Conservation (phyloP, 2,888 invertebrate species). For the Zaprionus obscuricornis region DNA sequence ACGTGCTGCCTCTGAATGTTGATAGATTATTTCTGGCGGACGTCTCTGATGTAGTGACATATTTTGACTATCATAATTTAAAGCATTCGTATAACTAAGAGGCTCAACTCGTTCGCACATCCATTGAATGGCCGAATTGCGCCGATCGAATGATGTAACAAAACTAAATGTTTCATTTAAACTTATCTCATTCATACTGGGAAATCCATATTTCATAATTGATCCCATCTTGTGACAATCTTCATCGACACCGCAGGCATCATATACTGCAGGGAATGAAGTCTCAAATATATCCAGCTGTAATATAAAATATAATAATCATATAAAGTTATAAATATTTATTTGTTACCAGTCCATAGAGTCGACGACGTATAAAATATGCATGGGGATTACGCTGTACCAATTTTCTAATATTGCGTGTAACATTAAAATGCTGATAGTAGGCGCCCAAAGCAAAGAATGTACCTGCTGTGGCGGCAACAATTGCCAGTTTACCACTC, state of each 20-base stretch:
- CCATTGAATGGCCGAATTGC: slow-evolving; percentile 63
- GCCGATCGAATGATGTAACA: slow-evolving; percentile 68
- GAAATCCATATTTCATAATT: slow-evolving; percentile 68
- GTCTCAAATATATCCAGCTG: slow-evolving; percentile 52
- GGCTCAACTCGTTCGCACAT: slow-evolving; percentile 59
- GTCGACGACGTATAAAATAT: slow-evolving; percentile 64
- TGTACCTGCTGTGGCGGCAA: slow-evolving; percentile 65
- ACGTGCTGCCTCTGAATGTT: slow-evolving; percentile 61
- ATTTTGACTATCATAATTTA: not conserved
- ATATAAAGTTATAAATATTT: not conserved
- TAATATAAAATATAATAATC: not conserved
- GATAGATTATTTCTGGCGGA: not conserved
- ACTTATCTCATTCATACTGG: slow-evolving; percentile 68
- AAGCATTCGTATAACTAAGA: not conserved
- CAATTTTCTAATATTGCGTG: slow-evolving; percentile 53
- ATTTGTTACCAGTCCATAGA: slow-evolving; percentile 51
- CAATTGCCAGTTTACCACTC: slow-evolving; percentile 47
- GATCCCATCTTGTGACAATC: slow-evolving; percentile 44
- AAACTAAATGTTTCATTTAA: slow-evolving; percentile 58
- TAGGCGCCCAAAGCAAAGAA: slow-evolving; percentile 71
- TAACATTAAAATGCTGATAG: slow-evolving; percentile 66
- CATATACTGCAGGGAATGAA: not conserved
- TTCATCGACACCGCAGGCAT: slow-evolving; percentile 12
- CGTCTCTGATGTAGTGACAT: slow-evolving; percentile 7
- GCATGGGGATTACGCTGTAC: slow-evolving; percentile 65